Conservation (phyloP, 2,888 invertebrate genomes). For the Aspidapion aeneum region DNA sequence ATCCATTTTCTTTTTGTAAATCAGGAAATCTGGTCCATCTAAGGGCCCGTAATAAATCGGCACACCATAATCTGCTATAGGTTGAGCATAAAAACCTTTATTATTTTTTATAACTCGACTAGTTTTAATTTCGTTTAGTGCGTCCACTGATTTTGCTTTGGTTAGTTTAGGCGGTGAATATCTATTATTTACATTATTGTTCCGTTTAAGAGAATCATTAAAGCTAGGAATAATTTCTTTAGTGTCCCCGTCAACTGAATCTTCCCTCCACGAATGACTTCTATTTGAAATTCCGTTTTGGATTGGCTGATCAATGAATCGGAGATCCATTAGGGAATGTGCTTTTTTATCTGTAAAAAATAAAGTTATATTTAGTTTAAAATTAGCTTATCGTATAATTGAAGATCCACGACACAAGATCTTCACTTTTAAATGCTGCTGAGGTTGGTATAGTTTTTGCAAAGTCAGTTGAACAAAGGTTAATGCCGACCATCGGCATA, state of each 20-base stretch:
- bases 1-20: conserved; percentile 47
- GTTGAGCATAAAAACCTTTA: conserved; percentile 47
- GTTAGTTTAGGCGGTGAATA: no score
- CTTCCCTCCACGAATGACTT: neutral
- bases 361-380: no score
- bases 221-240: conserved; percentile 2
- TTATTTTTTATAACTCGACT: conserved; percentile 43
- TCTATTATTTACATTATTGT: no score
- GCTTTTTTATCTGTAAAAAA: conserved; percentile 42
- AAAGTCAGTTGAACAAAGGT: no score
- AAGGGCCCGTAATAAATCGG: conserved; percentile 48
- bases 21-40: conserved; percentile 47
- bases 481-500: no score
- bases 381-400: no score
- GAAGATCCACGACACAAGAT: no score
- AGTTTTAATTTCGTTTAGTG: conserved; percentile 35
- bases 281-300: neutral
- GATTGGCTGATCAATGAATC: conserved; percentile 33
- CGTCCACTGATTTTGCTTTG: conserved; percentile 44
- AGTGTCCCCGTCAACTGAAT: neutral
- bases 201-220: conserved; percentile 19
- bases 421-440: no score
- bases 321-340: conserved; percentile 46
- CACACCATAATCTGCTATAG: conserved; percentile 45
- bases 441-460: no score